Base-by-base conservation (phyloP, 2,888 invertebrate genomes). In the Biston betularia region DNA sequence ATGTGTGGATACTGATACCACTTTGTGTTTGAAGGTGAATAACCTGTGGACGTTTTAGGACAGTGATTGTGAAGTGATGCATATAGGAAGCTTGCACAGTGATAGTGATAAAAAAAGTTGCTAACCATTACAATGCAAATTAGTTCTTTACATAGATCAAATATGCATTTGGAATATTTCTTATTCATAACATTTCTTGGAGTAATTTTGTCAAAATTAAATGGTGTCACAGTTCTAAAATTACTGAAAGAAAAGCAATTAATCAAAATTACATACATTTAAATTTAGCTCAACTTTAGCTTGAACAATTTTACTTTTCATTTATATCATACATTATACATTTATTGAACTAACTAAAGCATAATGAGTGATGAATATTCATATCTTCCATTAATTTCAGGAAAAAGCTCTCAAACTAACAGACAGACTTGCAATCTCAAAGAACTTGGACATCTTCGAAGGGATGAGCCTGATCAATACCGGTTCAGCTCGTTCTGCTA, bases 11-110 rank as follows among this genome's bases (percentile, higher is more conserved):
- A 94, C 89, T 77, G 94, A 95, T 79, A 90, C 95, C 35, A 87
- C 94, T 34, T 83, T 95, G 81, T 96, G 96, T 83, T 84, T 96
- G 63, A 96, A 96, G 94, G 96, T 96, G 92, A 92, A 83, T 87
- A 83, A 77, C 42, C 4, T 14, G 24, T 79, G 80, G 80, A 72
- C 2, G 40, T 59, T 45, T 70, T 75, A 40, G 70, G 75, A 77
- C 75, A 75, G 82, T 80, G 79, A 70, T 77, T 73, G 80, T 86
- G 83, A 78, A 80, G 83, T 81, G 79, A 64, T 48, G 59, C 56
- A 59, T 53, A 54, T 35, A 34, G 5, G 56, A 12, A 60, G 45
- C 46, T 45, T 35, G 8, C 15, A 15, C n/a, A 48, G 63, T 68
- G 67, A 40, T n/a, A 55, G 58, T 66, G 62, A 33, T 56, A 14